A percentile compares a stretch with the other conserved stretches of the same genome.
Evolutionary conservation across 1,140 invertebrate species (phyloP).

Genomic region (Apis florea): DNA sequence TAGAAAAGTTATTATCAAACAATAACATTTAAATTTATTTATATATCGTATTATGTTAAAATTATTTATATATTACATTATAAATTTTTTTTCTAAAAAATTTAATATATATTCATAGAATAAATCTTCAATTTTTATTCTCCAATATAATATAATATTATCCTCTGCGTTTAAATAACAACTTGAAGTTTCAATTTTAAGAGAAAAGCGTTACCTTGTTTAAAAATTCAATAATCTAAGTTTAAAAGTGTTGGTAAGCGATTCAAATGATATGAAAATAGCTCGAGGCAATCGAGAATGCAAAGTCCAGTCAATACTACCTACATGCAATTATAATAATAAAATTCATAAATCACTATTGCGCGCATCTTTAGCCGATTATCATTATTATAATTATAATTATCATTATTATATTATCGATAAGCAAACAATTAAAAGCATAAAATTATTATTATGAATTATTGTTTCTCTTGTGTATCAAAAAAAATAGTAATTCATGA

Average conservation of each 20-base stretch:
- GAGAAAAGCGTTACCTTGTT: not conserved
- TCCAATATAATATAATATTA: too few species aligned
- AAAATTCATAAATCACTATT: not conserved
- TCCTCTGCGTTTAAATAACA: too few species aligned
- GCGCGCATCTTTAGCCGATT: not conserved
- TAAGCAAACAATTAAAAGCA: not conserved
- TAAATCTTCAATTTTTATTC: too few species aligned
- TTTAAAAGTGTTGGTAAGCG: not conserved
- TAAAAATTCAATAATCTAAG: not conserved
- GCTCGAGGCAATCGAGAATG: not conserved
- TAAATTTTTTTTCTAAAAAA: too few species aligned
- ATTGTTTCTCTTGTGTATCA: too few species aligned
- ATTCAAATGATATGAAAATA: not conserved
- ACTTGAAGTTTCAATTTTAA: too few species aligned
- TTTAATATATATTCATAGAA: too few species aligned
- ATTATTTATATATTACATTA: too few species aligned
- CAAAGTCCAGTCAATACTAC: not conserved
- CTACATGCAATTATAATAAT: constrained; percentile 16
- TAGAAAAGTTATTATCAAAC: too few species aligned
- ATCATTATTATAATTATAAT: not conserved
- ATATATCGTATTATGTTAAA: too few species aligned
- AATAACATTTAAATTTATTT: too few species aligned
- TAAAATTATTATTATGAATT: not conserved
- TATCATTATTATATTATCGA: not conserved
- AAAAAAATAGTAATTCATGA: too few species aligned